Base-by-base conservation (phyloP, 1,140 invertebrate genomes). In the Tribolium madens region DNA sequence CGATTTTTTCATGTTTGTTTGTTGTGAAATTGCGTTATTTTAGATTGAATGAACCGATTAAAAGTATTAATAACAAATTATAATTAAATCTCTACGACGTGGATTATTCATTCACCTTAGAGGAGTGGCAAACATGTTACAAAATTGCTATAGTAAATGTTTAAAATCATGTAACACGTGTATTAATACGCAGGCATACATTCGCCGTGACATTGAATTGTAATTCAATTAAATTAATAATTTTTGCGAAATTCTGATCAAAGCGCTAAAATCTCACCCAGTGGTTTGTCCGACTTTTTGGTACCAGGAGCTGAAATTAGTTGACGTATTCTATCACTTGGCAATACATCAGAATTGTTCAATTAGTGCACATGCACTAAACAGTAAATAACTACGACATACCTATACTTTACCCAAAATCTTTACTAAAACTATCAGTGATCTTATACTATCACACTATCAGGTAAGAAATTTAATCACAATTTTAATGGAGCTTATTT, bases 161-260 rank as follows among this genome's bases (percentile, higher is more conserved):
- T 64, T 33, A 13, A 14, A 64, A 57, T 33, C 21, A 12, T 18
- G 17, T n/a, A 33, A 21, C 57, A 33, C 57, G 57, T 64, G 21
- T 64, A 57, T 64, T 12, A 64, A 33, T 64, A 64, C 57, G 21
- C 14, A 64, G 26, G 57, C 12, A 64, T 64, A 64, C 57, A 64
- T 64, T 64, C 57, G 26, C 57, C 57, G 57, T 64, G 57, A 64
- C 57, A 31, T 64, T 64, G 57, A 64, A 64, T 33, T 26, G 13
- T 33, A 64, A 33, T 33, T 64, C 57, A 64, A 64, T 31, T 26
- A 33, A 64, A 33, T 26, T 57, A 57, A 17, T 57, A 18, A 57
- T 57, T 57, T 57, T 57, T 26, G 5, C 52, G 52, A 17, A 57
- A 57, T 18, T 21, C 15, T 10, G 52, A 9, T 21, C 2, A 7